Evolutionary conservation across 2,113 vertebrate species (phyloP).

Genomic region (Bufo bufo): DNA sequence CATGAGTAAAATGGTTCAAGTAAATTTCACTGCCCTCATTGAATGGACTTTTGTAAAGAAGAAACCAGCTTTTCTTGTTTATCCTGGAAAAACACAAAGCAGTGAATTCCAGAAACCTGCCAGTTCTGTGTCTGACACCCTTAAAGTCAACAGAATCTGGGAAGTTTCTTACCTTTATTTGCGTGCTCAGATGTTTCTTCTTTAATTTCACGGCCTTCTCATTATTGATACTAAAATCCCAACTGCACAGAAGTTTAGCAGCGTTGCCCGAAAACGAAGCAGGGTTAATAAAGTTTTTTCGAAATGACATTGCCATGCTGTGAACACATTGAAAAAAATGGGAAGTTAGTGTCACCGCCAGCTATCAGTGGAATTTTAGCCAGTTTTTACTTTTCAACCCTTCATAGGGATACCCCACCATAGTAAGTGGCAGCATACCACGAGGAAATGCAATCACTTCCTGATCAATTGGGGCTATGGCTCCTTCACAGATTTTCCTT

Average conservation of each 20-base stretch:
- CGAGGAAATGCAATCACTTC: no score
- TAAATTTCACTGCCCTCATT: no score
- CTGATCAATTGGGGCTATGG: no score
- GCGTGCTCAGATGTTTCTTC: constrained; percentile 84
- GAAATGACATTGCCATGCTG: constrained; percentile 88
- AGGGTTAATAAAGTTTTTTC: constrained; percentile 77
- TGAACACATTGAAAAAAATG: background rate
- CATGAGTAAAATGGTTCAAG: no score
- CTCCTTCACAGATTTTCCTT: no score
- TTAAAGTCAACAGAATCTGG: background rate
- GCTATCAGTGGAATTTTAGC: background rate
- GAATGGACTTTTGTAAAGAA: background rate
- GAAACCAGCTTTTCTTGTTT: constrained; percentile 42
- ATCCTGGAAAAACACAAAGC: background rate
- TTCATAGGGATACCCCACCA: no score
- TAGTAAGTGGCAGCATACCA: no score
- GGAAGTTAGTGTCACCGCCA: background rate
- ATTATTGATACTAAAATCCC: constrained; percentile 90
- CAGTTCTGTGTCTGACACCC: background rate
- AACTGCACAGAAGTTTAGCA: constrained; percentile 85
- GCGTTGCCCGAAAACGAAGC: constrained; percentile 70
- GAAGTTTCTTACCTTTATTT: constrained; percentile 83
- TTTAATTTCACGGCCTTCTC: constrained; percentile 83
- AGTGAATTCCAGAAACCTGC: background rate
- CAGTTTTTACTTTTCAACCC: no score